Evolutionary conservation across 2,888 invertebrate genomes (phyloP).

Genomic region (Cremastobaeus sp.): DNA sequence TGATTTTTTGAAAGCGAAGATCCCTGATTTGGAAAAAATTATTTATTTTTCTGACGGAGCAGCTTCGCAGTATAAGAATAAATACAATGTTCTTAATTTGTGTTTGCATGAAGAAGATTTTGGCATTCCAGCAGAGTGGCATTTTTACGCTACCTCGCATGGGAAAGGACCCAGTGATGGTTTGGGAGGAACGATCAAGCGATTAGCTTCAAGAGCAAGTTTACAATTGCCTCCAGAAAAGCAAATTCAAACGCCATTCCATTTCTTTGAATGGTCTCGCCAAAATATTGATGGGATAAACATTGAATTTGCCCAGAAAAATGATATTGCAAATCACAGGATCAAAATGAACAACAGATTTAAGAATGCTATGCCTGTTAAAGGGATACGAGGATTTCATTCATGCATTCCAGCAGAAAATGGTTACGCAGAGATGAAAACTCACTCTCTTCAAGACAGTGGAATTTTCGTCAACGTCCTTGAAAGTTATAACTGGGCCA

Average conservation of each 20-base stretch:
- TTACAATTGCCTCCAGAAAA: conserved; percentile 30
- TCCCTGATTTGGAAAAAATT: conserved; percentile 12
- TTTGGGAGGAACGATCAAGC: conserved; percentile 27
- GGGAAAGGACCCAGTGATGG: conserved; percentile 30
- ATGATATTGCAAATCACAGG: not conserved
- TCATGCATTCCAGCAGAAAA: not conserved
- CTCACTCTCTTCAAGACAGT: no score
- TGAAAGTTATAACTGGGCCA: no score
- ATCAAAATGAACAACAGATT: not conserved
- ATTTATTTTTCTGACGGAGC: conserved; percentile 52
- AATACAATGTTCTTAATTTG: conserved; percentile 14
- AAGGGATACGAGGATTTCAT: not conserved
- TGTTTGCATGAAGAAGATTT: conserved; percentile 40
- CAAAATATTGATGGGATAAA: conserved; percentile 28
- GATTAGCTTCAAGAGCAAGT: conserved; percentile 28
- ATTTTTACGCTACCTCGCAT: conserved; percentile 26
- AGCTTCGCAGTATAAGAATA: conserved; percentile 34
- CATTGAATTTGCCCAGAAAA: conserved; percentile 6
- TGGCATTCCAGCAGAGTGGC: conserved; percentile 27
- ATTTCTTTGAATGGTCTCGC: conserved; percentile 32
- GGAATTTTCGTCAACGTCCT: no score
- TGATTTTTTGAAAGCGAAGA: conserved; percentile 28
- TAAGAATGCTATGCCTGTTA: not conserved
- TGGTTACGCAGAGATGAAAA: not conserved
- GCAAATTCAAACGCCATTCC: conserved; percentile 43